These are phyloP conservation scores for Poeciliopsis prolifica DNA, from an alignment of 2,113 vertebrate species.

Conservation along the genomic window DNA sequence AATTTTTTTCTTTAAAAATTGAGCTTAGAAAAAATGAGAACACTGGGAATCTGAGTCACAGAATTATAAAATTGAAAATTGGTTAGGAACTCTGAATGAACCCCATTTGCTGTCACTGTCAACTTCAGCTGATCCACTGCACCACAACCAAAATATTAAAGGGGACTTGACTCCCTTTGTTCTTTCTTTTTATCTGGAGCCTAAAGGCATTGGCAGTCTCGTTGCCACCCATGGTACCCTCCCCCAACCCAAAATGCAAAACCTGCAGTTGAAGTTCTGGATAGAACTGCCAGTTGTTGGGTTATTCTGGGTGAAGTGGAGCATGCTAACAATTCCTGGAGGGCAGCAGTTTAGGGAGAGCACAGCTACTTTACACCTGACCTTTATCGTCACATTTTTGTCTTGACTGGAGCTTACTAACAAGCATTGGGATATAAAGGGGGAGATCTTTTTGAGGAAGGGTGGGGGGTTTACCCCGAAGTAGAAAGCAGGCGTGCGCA, in stretches of 20 bases:
- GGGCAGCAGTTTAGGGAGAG: slow-evolving; percentile 32
- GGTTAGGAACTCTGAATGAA: not conserved
- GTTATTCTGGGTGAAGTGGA: slow-evolving; percentile 55
- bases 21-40: not conserved
- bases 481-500: slow-evolving; percentile 49
- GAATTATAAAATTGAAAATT: not conserved
- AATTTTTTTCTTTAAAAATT: not conserved
- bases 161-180: slow-evolving; percentile 55
- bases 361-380: slow-evolving; percentile 60
- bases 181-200: slow-evolving; percentile 32
- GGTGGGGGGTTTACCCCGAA: slow-evolving; percentile 35
- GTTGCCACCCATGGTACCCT: slow-evolving; percentile 36
- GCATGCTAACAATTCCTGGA: slow-evolving; percentile 55
- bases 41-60: not conserved
- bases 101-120: slow-evolving; percentile 16
- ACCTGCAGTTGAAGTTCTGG: slow-evolving; percentile 38
- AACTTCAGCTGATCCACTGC: slow-evolving; percentile 22
- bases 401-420: slow-evolving; percentile 46
- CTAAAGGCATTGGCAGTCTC: slow-evolving; percentile 44
- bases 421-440: slow-evolving; percentile 14
- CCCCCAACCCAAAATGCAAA: slow-evolving; percentile 12
- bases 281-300: slow-evolving; percentile 13
- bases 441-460: not conserved
- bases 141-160: slow-evolving; percentile 27
- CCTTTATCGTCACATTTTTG: slow-evolving; percentile 50